phyloP scores from a whole-genome alignment of 2,113 vertebrate genomes.

The Mustela lutreola region DNA sequence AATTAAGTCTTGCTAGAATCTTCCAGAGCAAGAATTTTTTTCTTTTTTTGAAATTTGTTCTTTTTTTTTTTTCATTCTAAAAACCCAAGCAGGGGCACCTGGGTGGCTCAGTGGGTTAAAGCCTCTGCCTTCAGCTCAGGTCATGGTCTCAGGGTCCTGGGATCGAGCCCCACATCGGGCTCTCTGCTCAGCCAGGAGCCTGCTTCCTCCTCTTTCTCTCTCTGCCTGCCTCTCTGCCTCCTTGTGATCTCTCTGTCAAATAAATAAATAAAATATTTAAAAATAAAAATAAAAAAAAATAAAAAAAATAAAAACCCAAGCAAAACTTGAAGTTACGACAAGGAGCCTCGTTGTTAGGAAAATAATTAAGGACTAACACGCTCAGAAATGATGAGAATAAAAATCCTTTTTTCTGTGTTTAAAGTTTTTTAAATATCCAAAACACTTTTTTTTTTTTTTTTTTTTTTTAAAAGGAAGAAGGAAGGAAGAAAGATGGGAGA shows the following conservation, averaged over 20 bases:
- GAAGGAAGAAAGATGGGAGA: too few species aligned
- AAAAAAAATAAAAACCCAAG: slow-evolving; percentile 56
- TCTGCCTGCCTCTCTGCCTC: too few species aligned
- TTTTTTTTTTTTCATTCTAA: background rate
- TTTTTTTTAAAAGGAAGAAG: background rate
- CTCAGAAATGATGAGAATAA: background rate
- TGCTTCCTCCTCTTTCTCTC: too few species aligned
- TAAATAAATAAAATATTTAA: too few species aligned
- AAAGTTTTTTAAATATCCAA: background rate
- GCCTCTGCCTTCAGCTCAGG: too few species aligned
- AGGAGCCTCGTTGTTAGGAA: background rate
- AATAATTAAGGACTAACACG: background rate
- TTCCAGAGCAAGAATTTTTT: background rate
- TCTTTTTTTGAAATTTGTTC: background rate
- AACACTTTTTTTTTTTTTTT: background rate
- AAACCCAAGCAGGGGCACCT: slow-evolving; percentile 37
- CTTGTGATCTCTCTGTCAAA: too few species aligned
- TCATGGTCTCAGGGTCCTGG: too few species aligned
- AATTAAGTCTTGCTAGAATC: background rate
- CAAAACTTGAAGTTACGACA: background rate
- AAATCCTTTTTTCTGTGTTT: background rate
- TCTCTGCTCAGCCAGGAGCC: too few species aligned
- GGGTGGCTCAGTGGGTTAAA: too few species aligned
- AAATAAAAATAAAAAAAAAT: too few species aligned
- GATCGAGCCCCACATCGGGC: too few species aligned